Conservation (phyloP, 2,888 invertebrate genomes). For the Heliconius sara region DNA sequence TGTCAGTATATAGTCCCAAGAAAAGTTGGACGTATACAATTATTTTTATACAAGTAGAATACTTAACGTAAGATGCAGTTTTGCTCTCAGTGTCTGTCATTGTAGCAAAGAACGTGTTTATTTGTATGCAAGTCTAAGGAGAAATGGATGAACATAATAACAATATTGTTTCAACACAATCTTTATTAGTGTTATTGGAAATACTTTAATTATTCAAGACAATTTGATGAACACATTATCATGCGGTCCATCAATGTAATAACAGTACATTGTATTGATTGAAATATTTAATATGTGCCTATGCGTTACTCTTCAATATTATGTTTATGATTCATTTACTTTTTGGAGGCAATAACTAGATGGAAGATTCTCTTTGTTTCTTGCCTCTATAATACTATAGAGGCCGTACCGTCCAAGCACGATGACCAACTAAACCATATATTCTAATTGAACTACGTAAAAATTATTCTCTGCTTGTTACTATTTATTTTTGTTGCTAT, state of each 20-base stretch:
- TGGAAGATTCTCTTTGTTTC: too few species aligned
- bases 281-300: not conserved
- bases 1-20: not conserved
- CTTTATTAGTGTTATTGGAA: not conserved
- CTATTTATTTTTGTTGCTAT: too few species aligned
- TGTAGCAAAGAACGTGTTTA: not conserved
- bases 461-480: too few species aligned
- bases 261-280: not conserved
- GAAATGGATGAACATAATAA: not conserved
- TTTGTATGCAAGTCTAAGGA: not conserved
- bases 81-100: not conserved
- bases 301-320: too few species aligned
- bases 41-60: not conserved
- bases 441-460: too few species aligned
- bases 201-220: not conserved
- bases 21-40: not conserved
- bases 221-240: slow-evolving; percentile 1
- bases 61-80: not conserved
- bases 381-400: too few species aligned
- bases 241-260: not conserved
- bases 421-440: too few species aligned
- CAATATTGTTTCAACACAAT: not conserved
- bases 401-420: too few species aligned
- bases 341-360: too few species aligned
- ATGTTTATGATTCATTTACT: too few species aligned